Conservation (phyloP, 2,797 vertebrate species). For the Discoglossus pictus region DNA sequence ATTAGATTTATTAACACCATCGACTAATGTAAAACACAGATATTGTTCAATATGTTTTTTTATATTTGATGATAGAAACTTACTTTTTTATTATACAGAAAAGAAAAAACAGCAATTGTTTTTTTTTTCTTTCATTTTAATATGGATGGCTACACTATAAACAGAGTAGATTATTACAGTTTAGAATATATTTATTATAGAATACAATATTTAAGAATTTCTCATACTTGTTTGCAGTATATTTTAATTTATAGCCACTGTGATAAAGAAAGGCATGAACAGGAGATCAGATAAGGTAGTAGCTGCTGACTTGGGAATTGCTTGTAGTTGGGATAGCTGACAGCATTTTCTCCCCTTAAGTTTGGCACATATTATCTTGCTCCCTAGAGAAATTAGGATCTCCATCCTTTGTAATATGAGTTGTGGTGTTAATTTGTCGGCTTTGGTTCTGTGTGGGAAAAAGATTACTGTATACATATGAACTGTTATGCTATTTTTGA, state of each 20-base stretch:
- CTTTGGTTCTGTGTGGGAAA: constrained; percentile 24
- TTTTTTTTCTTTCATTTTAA: too few species aligned
- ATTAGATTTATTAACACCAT: too few species aligned
- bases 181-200: too few species aligned
- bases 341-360: constrained; percentile 24
- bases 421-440: constrained; percentile 15
- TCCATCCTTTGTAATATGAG: constrained; percentile 26
- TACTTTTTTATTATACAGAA: too few species aligned
- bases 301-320: constrained; percentile 18
- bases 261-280: constrained; percentile 11
- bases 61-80: too few species aligned
- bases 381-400: constrained; percentile 37
- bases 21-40: too few species aligned
- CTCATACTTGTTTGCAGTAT: constrained; percentile 6
- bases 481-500: too few species aligned
- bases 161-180: too few species aligned
- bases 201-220: too few species aligned
- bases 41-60: too few species aligned
- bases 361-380: constrained; percentile 19
- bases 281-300: constrained; percentile 34
- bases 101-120: too few species aligned
- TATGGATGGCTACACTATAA: too few species aligned
- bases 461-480: not conserved
- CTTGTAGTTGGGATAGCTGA: constrained; percentile 24
- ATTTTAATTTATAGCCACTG: constrained; percentile 18